Evolutionary conservation across 2,113 vertebrate species (phyloP).

Genomic region (Cebus imitator): DNA sequence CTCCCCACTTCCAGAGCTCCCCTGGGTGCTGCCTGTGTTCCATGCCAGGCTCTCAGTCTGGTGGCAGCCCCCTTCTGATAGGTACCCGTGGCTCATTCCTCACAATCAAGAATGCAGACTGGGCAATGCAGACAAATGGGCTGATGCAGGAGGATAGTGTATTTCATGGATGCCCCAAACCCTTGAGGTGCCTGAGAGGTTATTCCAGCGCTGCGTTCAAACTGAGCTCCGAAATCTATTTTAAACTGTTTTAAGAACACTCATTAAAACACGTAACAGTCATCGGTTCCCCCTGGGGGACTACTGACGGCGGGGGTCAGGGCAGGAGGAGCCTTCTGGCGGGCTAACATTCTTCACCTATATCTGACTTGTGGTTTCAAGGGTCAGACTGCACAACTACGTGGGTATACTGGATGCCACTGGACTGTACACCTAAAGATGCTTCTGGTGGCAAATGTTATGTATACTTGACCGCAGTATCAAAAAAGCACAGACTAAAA

Average conservation of each 20-base stretch:
- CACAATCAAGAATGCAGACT: neutral
- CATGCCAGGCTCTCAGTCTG: neutral
- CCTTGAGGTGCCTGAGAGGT: neutral
- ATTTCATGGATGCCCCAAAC: neutral
- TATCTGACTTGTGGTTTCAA: neutral
- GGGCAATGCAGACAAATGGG: neutral
- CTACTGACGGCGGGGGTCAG: too few relatives aligned
- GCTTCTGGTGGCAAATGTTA: neutral
- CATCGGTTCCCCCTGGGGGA: neutral
- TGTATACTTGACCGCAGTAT: neutral
- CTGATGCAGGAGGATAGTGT: neutral
- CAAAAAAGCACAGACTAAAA: neutral
- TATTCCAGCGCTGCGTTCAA: neutral
- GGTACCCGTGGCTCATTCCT: neutral
- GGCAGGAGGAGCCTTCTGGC: neutral
- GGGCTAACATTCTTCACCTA: neutral
- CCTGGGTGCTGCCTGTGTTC: fast-evolving
- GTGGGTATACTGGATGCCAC: neutral
- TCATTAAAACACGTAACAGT: neutral
- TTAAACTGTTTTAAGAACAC: neutral
- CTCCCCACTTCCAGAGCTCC: fast-evolving
- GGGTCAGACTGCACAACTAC: neutral
- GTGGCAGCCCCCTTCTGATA: fast-evolving
- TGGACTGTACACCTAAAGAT: neutral
- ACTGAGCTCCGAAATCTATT: neutral